Percentiles rank a stretch among this genome's conserved stretches.
Conservation (phyloP, 2,113 vertebrate species). For the Colistium nudipinnis region DNA sequence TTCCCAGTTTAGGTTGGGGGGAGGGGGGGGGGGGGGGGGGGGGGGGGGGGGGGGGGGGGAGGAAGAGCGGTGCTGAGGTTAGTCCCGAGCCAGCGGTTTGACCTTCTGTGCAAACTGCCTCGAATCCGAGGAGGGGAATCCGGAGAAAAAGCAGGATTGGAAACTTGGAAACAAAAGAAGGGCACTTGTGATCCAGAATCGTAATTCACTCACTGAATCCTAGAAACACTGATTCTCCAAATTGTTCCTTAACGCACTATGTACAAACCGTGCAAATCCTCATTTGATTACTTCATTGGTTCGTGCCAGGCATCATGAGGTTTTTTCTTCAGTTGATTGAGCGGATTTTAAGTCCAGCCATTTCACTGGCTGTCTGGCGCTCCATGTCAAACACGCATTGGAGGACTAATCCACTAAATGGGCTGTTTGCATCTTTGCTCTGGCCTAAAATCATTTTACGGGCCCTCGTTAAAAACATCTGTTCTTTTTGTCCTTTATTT, state of each 20-base stretch:
- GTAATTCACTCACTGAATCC: slow-evolving; percentile 11
- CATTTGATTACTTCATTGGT: not conserved
- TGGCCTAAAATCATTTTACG: slow-evolving; percentile 52
- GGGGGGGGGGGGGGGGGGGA: too few relatives aligned
- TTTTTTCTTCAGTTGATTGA: not conserved
- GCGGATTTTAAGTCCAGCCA: not conserved
- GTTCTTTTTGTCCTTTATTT: slow-evolving; percentile 50
- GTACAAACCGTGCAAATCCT: not conserved
- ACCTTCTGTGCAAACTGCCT: slow-evolving; percentile 40
- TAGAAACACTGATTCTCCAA: slow-evolving; percentile 19
- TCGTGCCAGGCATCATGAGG: not conserved
- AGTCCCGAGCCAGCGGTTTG: slow-evolving; percentile 50
- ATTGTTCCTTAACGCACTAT: not conserved
- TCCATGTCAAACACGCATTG: slow-evolving; percentile 43
- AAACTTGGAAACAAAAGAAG: slow-evolving; percentile 26
- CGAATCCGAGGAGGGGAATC: slow-evolving; percentile 49
- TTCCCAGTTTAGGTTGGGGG: slow-evolving; percentile 63
- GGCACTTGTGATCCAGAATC: not conserved
- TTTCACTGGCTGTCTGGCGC: slow-evolving; percentile 5
- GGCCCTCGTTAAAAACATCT: slow-evolving; percentile 53
- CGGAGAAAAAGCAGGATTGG: slow-evolving; percentile 28
- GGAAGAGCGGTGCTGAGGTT: slow-evolving; percentile 50
- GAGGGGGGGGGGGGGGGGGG: too few relatives aligned
- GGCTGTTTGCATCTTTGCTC: slow-evolving; percentile 46
- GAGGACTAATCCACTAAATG: slow-evolving; percentile 43